Conservation (phyloP, 2,113 vertebrate species). For the Caranx melampygus region DNA sequence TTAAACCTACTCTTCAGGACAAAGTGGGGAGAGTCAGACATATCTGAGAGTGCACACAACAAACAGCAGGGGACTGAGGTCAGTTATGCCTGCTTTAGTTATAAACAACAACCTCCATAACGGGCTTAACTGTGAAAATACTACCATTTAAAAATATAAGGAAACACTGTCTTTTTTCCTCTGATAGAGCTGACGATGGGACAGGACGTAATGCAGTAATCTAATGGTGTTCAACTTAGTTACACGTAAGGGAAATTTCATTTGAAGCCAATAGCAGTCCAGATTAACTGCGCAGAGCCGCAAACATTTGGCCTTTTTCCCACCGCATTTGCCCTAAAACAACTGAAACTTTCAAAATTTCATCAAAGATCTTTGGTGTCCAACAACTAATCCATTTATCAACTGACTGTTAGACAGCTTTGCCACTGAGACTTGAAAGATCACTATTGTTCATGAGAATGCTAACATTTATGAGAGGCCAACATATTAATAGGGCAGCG, state of each 20-base stretch:
- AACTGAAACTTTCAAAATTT: too few relatives aligned
- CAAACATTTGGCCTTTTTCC: too few relatives aligned
- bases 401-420: background rate
- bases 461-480: background rate
- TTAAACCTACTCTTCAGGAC: constrained; percentile 24
- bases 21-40: constrained; percentile 29
- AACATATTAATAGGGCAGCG: constrained; percentile 1
- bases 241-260: too few relatives aligned
- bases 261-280: too few relatives aligned
- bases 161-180: background rate
- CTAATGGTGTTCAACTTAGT: background rate
- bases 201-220: too few relatives aligned
- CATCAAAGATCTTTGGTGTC: too few relatives aligned
- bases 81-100: background rate
- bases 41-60: background rate
- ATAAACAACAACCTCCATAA: background rate
- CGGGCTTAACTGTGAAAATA: background rate
- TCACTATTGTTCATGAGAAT: background rate
- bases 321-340: too few relatives aligned
- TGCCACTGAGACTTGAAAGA: background rate
- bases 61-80: background rate
- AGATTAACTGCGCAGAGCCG: too few relatives aligned
- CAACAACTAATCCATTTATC: background rate
- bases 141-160: background rate
- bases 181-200: background rate